Conservation (phyloP, 2,797 vertebrate species). For the Melanitta fusca region DNA sequence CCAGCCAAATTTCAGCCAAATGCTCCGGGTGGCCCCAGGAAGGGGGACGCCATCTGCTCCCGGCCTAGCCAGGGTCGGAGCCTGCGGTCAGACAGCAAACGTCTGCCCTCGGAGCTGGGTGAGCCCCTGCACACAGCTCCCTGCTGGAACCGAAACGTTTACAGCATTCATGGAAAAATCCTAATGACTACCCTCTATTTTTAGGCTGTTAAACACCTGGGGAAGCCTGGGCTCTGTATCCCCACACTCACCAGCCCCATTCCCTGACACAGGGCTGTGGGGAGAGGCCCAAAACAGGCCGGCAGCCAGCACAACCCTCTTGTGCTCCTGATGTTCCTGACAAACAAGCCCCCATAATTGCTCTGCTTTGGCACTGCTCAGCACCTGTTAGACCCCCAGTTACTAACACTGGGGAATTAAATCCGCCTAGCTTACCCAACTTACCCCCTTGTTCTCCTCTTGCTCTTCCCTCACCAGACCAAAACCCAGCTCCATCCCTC, state of each 20-base stretch:
- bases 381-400: background rate
- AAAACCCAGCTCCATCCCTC: background rate
- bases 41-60: background rate
- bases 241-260: background rate
- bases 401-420: background rate
- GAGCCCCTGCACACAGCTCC: slow-evolving; percentile 27
- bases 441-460: background rate
- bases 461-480: background rate
- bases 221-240: background rate
- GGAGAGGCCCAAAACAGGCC: background rate
- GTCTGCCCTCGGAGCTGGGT: background rate
- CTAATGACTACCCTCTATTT: slow-evolving; percentile 30
- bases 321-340: background rate
- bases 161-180: background rate
- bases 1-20: background rate
- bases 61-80: background rate
- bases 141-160: slow-evolving; percentile 55
- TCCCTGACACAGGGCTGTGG: background rate
- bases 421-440: background rate
- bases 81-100: background rate
- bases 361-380: background rate
- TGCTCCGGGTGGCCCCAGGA: rapidly evolving
- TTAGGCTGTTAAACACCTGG: background rate
- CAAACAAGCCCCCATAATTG: background rate
- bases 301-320: background rate